These are phyloP conservation scores for Matsumurasca onukii DNA, from an alignment of 1,140 invertebrate species.

Conservation along the genomic window DNA sequence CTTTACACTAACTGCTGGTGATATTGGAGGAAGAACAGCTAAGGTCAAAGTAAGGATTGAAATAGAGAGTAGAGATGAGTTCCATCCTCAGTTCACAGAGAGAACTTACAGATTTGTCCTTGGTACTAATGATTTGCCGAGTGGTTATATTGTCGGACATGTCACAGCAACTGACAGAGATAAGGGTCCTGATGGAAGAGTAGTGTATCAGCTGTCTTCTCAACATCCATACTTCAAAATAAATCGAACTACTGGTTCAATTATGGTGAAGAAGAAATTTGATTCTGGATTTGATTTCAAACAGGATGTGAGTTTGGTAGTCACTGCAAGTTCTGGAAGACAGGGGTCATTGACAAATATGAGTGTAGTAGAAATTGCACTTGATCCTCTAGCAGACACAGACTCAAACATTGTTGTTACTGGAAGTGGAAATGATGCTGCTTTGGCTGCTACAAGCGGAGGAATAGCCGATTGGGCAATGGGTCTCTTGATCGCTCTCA, in stretches of 20 bases:
- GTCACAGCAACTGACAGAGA: conserved; percentile 89
- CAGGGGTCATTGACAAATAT: conserved; percentile 82
- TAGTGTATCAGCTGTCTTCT: conserved; percentile 84
- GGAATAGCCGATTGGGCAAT: conserved; percentile 84
- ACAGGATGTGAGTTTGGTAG: conserved; percentile 72
- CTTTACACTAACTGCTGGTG: conserved; percentile 79
- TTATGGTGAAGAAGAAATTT: conserved; percentile 79
- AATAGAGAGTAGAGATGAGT: conserved; percentile 91
- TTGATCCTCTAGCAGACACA: conserved; percentile 67
- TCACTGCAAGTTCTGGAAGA: conserved; percentile 84
- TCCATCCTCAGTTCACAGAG: conserved; percentile 86
- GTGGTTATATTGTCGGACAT: conserved; percentile 80
- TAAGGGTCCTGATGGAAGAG: conserved; percentile 85
- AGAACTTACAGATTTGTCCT: conserved; percentile 82
- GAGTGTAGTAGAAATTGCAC: conserved; percentile 79
- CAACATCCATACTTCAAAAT: conserved; percentile 87
- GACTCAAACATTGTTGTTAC: conserved; percentile 58
- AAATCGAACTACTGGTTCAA: conserved; percentile 84
- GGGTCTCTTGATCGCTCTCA: conserved; percentile 77
- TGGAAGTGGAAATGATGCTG: conserved; percentile 51
- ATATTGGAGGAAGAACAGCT: conserved; percentile 75
- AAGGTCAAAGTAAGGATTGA: conserved; percentile 80
- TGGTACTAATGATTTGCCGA: conserved; percentile 58
- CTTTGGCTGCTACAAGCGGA: conserved; percentile 55
- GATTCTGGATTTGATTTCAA: conserved; percentile 58